Evolutionary conservation across 2,888 invertebrate genomes (phyloP).

Genomic region (Drosophila incognita): DNA sequence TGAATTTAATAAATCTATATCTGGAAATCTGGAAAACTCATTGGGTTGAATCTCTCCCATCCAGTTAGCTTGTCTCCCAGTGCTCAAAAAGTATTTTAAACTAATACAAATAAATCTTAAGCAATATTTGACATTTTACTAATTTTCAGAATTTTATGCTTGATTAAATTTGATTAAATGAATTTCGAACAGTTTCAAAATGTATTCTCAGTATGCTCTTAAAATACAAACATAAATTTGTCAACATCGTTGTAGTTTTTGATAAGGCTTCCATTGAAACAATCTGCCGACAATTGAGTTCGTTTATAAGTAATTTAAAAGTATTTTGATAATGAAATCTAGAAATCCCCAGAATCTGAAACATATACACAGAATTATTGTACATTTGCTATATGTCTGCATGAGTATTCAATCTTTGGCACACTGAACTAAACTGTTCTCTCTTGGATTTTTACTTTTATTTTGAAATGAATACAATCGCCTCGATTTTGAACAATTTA

Average conservation of each 20-base stretch:
- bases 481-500: slow-evolving; percentile 42
- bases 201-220: neutral
- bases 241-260: neutral
- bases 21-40: neutral
- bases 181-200: too few species aligned
- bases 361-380: neutral
- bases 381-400: neutral
- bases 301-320: neutral
- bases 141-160: neutral
- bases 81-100: neutral
- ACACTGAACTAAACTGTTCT: slow-evolving; percentile 12
- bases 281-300: neutral
- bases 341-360: neutral
- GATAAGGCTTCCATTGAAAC: neutral
- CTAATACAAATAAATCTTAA: neutral
- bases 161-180: neutral
- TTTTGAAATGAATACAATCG: slow-evolving; percentile 39
- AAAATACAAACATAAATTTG: neutral
- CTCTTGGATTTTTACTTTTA: slow-evolving; percentile 15
- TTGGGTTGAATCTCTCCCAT: neutral
- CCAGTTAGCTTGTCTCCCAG: neutral
- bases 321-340: neutral
- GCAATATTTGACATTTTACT: neutral
- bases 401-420: slow-evolving; percentile 6
- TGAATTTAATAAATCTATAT: neutral